Evolutionary conservation across 2,888 invertebrate genomes (phyloP), one percentile per base, ranked within the genome.

Genomic region (Uloborus plumipes): DNA sequence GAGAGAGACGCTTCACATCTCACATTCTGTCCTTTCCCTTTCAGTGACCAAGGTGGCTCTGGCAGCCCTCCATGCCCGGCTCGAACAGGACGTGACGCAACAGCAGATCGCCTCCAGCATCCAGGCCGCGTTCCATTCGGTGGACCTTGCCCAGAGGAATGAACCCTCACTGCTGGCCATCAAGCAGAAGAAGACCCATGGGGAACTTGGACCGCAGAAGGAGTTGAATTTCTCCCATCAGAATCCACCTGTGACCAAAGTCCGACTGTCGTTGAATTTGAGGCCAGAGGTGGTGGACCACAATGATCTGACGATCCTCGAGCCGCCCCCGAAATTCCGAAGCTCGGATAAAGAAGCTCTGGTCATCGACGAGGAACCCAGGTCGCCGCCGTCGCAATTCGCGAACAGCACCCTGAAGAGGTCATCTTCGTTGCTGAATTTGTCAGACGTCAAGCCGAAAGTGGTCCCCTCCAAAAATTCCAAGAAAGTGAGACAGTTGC

Each of bases 41-140:
- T 22, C n/a, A 59, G 22, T 53, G 20, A 82, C 75, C 64, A 77
- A 66, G 64, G 73, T 59, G 72, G 83, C 77, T 62, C 67, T 83
- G 55, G 77, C 70, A 22, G 76, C 83, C 59, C 77, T 83, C 50
- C 61, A 79, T 55, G 84, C 84, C 47, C 64, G 84, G 22, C 65
- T 79, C 53, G 78, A 78, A 62, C 84, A 75, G 72, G 77, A 76
- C 64, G 77, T 84, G 69, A 78, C 81, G 66, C 78, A 72, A 62
- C 82, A 82, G 70, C 76, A 84, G 62, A 81, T 84, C 15, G 76
- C 76, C n/a, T 84, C 82, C 55, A 77, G 82, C 55, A 84, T 84
- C 64, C 77, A 74, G 15, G 78, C 81, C 13, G 82, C 82, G 18
- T 84, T 84, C 65, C 64, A 73, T 49, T 72, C 75, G 18, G n/a